Conservation (phyloP, 2,888 invertebrate genomes). For the Rhagium mordax region DNA sequence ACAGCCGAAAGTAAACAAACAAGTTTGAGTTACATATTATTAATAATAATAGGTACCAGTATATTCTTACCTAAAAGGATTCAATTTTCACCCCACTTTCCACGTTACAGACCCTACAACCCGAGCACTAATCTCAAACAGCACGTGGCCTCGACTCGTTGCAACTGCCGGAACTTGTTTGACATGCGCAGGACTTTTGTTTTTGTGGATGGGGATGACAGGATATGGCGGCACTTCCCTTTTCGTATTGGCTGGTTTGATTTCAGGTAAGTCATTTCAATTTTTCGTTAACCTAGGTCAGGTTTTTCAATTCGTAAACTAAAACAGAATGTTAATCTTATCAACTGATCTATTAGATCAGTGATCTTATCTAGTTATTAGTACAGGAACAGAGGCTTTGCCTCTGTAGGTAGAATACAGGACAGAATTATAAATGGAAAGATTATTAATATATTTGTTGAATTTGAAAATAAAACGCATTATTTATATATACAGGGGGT, state of each 20-base stretch:
- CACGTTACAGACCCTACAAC: conserved; percentile 74
- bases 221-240: conserved; percentile 48
- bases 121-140: conserved; percentile 72
- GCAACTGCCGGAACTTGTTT: conserved; percentile 74
- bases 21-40: neutral
- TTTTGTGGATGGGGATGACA: conserved; percentile 69
- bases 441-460: too few relatives aligned
- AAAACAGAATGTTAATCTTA: too few relatives aligned
- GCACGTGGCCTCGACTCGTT: conserved; percentile 75
- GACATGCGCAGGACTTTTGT: conserved; percentile 74
- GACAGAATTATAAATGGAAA: too few relatives aligned
- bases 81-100: neutral
- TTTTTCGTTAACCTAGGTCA: neutral
- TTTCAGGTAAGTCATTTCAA: conserved; percentile 64
- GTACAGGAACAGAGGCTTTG: too few relatives aligned
- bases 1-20: neutral
- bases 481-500: too few relatives aligned
- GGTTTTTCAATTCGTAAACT: too few relatives aligned
- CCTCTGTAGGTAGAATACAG: too few relatives aligned
- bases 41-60: too few relatives aligned
- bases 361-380: too few relatives aligned
- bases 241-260: conserved; percentile 69
- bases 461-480: too few relatives aligned
- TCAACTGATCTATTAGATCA: too few relatives aligned
- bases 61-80: neutral